Evolutionary conservation across 1,140 invertebrate species (phyloP).

Genomic region (Cydia fagiglandana): DNA sequence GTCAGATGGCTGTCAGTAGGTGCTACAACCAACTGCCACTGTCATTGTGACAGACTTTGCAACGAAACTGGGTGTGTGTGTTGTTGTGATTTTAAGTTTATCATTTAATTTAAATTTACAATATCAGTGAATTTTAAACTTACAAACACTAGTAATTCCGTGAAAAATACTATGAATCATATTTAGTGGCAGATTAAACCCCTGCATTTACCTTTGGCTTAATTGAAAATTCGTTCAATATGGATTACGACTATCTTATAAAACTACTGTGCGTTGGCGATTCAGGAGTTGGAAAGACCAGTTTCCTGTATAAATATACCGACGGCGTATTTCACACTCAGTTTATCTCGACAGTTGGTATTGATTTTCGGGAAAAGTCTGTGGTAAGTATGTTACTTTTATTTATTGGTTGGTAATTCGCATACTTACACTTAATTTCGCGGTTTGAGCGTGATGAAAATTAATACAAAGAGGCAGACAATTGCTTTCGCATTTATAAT

Average conservation of each 20-base stretch:
- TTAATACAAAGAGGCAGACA: too few species aligned
- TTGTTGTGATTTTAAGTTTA: conserved; percentile 14
- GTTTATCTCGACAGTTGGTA: conserved; percentile 98
- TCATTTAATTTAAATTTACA: not conserved
- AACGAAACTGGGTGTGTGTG: not conserved
- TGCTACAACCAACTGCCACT: not conserved
- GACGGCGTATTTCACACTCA: conserved; percentile 94
- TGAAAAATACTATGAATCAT: not conserved
- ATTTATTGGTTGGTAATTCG: too few species aligned
- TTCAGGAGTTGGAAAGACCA: conserved; percentile 96
- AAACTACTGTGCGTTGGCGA: conserved; percentile 97
- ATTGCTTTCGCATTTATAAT: too few species aligned
- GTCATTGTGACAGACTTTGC: not conserved
- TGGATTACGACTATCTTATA: conserved; percentile 98
- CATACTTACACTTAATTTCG: too few species aligned
- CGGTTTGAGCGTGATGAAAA: too few species aligned
- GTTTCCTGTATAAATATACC: conserved; percentile 96
- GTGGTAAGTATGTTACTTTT: conserved; percentile 83
- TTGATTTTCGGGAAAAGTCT: conserved; percentile 98
- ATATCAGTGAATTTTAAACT: not conserved
- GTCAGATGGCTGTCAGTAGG: too few species aligned
- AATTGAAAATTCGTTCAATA: conserved; percentile 43
- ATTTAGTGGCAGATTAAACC: not conserved
- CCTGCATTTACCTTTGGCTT: not conserved
- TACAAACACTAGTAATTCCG: not conserved